Evolutionary conservation across 2,888 invertebrate genomes (phyloP), one percentile per base, ranked within the genome.

Genomic region (Teleiodes luculella): DNA sequence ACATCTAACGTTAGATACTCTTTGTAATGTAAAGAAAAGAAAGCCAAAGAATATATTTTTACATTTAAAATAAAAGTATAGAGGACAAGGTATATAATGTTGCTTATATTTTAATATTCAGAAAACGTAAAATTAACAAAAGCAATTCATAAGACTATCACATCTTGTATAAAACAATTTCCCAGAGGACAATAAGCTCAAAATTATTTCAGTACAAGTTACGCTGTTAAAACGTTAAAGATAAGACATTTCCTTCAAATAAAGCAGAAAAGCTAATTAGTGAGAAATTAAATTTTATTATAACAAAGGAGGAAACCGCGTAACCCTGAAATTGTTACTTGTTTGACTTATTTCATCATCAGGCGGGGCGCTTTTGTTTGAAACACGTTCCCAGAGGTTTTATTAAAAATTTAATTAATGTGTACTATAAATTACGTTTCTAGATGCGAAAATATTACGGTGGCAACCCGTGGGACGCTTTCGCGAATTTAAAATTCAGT

Each of bases 401-500:
- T 80, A 78, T 78, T 78, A 79, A 78, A 76, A 66, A 76, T 78
- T 74, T 74, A 79, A 79, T 79, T 75, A 77, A 78, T 76, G 74
- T 66, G 62, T 72, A 68, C 69, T 74, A 76, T 74, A 74, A 76
- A 76, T 76, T 53, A 53, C 37, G 53, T 46, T n/a, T 31, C 14
- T 47, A 43, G 48, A 48, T 48, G 20, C 48, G 35, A 18, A 35
- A 37, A 41, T 20, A 41, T 41, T 41, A 41, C 18, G 3, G 3
- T 24, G 6, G 3, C 24, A 6, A 24, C 24, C 24, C 24, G 24
- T 3, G 24, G 24, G 6, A 24, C 3, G 24, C 3, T 24, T 24
- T 24, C 6, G 24, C 6, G 24, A 24, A 24, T 24, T 24, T 24
- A 3, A 24, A 24, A 24, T 24, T 24, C 24, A 24, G 24, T 24